Percentiles rank a stretch among this genome's conserved stretches.
These are phyloP conservation scores for Magallana gigas DNA, from an alignment of 1,140 invertebrate species.

Conservation along the genomic window DNA sequence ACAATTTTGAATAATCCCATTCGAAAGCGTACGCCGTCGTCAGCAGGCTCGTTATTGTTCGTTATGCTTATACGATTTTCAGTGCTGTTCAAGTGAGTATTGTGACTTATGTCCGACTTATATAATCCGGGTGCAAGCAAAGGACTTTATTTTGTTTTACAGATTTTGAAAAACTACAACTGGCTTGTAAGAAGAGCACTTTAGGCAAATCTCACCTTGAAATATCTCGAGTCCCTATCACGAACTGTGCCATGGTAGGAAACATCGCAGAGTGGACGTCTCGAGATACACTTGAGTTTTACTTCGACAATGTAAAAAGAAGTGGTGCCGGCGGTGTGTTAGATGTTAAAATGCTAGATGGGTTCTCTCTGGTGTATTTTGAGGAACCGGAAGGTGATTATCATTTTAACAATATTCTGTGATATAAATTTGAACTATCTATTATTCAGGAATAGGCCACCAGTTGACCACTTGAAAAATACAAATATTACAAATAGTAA, in stretches of 20 bases:
- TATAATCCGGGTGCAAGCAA: too few relatives aligned
- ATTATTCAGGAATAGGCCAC: too few relatives aligned
- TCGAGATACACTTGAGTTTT: slow-evolving; percentile 55
- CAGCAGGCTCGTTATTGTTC: too few relatives aligned
- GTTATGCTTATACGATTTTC: too few relatives aligned
- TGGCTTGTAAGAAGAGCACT: slow-evolving; percentile 47
- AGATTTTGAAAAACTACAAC: slow-evolving; percentile 58
- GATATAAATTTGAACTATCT: too few relatives aligned
- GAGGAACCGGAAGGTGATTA: slow-evolving; percentile 55
- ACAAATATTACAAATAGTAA: too few relatives aligned
- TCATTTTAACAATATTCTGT: not conserved
- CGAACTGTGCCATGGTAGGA: slow-evolving; percentile 58
- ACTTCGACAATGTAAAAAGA: slow-evolving; percentile 64
- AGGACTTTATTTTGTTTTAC: too few relatives aligned
- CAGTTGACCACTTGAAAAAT: too few relatives aligned
- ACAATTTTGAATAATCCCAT: too few relatives aligned
- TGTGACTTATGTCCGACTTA: too few relatives aligned
- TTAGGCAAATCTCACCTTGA: slow-evolving; percentile 54
- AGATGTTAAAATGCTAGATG: slow-evolving; percentile 49
- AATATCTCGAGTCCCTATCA: slow-evolving; percentile 51
- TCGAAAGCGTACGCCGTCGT: too few relatives aligned
- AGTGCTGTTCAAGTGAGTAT: too few relatives aligned
- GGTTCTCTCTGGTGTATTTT: slow-evolving; percentile 59
- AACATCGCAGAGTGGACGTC: slow-evolving; percentile 47
- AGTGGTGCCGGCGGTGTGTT: slow-evolving; percentile 58